These are phyloP conservation scores for Notamacropus eugenii DNA, from an alignment of 2,797 vertebrate genomes.

Conservation along the genomic window DNA sequence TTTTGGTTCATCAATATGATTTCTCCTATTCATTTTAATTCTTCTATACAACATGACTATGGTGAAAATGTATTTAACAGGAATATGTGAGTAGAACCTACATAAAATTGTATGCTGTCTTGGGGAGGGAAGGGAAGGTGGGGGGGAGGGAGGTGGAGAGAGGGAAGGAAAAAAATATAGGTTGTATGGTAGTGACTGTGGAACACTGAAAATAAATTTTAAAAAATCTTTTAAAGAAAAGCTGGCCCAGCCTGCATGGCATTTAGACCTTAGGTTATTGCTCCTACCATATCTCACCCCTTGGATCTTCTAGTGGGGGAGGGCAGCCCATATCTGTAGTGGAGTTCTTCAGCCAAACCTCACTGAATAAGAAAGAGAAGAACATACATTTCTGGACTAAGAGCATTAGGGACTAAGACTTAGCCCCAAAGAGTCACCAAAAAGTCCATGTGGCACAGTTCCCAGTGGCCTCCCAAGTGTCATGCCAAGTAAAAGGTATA, in stretches of 20 bases:
- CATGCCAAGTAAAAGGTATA: not conserved
- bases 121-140: no score
- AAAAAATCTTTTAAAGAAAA: not conserved
- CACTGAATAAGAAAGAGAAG: not conserved
- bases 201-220: no score
- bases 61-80: no score
- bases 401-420: not conserved
- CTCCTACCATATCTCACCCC: no score
- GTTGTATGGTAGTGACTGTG: no score
- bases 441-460: not conserved
- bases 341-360: not conserved
- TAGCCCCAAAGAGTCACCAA: not conserved
- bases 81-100: no score
- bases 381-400: not conserved
- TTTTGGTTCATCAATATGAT: no score
- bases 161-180: no score
- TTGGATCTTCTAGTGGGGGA: not conserved
- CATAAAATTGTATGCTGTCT: no score
- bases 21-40: no score
- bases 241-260: not conserved
- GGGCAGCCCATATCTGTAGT: not conserved
- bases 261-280: not conserved
- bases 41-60: no score
- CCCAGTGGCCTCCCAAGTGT: not conserved
- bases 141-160: no score